A percentile compares a stretch with the other conserved stretches of the same genome.
phyloP scores from a whole-genome alignment of 2,888 invertebrate genomes.

The Drosophila paramelanica region DNA sequence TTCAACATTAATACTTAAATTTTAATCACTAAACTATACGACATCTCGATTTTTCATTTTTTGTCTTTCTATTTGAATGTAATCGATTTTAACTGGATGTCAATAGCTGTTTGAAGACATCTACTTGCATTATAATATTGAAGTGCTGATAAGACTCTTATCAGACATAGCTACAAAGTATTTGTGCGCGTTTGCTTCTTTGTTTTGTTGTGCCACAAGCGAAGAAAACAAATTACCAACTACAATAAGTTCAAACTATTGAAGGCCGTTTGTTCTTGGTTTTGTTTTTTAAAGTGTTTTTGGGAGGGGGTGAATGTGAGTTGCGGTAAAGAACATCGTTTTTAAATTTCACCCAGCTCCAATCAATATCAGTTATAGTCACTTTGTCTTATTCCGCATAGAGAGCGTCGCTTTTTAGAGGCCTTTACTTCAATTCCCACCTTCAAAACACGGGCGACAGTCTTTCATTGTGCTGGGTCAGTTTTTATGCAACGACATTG shows the following conservation, averaged over 20 bases:
- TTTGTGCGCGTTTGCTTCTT: conserved; percentile 11
- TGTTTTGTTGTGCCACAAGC: not conserved
- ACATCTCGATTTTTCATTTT: too few species aligned
- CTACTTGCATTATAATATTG: conserved; percentile 18
- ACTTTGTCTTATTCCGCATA: not conserved
- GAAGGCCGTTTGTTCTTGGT: conserved; percentile 32
- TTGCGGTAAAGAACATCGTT: conserved; percentile 18
- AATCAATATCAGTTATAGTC: conserved; percentile 9
- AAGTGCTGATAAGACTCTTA: conserved; percentile 49
- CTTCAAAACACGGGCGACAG: conserved; percentile 2
- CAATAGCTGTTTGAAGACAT: not conserved
- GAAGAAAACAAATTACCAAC: conserved; percentile 1
- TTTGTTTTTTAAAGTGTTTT: not conserved
- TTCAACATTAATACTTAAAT: not conserved
- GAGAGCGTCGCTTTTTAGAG: not conserved
- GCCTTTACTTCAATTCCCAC: not conserved
- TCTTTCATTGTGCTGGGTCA: conserved; percentile 27
- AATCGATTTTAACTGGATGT: not conserved
- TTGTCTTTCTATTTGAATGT: not conserved
- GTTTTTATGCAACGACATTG: conserved; percentile 24
- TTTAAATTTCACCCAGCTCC: conserved; percentile 14
- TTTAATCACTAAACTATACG: too few species aligned
- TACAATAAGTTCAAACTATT: conserved; percentile 21
- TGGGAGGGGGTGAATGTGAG: not conserved
- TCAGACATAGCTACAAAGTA: conserved; percentile 26